Percentiles rank a stretch among this genome's conserved stretches.
Conservation (phyloP, 2,888 invertebrate species). For the Drosophila dives region DNA sequence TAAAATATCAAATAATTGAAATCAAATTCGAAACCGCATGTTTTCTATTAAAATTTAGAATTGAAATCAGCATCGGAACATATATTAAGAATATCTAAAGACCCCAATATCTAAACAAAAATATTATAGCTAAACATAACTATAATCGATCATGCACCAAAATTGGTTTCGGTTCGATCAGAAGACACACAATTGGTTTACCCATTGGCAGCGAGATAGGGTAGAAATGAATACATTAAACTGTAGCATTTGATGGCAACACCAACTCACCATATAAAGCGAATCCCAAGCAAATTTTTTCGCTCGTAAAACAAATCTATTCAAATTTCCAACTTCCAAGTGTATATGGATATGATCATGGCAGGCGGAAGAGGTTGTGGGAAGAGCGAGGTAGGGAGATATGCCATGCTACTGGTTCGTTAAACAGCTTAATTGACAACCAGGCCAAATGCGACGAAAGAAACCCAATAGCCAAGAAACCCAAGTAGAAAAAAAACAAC, state of each 20-base stretch:
- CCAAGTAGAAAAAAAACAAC: constrained; percentile 18
- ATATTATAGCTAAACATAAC: neutral
- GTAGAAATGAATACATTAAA: constrained; percentile 63
- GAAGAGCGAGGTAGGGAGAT: neutral
- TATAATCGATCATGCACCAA: neutral
- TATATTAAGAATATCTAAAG: neutral
- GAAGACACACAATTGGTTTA: neutral
- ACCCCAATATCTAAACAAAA: neutral
- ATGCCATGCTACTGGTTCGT: constrained; percentile 46
- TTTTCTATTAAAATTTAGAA: too few species aligned
- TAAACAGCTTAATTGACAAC: constrained; percentile 66
- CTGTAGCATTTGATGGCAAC: constrained; percentile 43
- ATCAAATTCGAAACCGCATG: too few species aligned
- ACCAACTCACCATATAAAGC: constrained; percentile 32
- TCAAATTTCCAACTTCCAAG: constrained; percentile 43
- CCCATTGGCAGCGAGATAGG: neutral
- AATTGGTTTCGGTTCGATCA: neutral
- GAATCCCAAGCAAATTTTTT: constrained; percentile 48
- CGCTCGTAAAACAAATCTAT: constrained; percentile 46
- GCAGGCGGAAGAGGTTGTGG: constrained; percentile 3
- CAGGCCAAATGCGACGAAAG: constrained; percentile 43
- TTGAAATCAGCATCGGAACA: neutral
- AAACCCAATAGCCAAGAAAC: constrained; percentile 19
- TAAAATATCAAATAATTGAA: too few species aligned
- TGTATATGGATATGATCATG: constrained; percentile 11